These are phyloP conservation scores for Peromyscus californicus DNA, from an alignment of 2,113 vertebrate species.

Conservation along the genomic window DNA sequence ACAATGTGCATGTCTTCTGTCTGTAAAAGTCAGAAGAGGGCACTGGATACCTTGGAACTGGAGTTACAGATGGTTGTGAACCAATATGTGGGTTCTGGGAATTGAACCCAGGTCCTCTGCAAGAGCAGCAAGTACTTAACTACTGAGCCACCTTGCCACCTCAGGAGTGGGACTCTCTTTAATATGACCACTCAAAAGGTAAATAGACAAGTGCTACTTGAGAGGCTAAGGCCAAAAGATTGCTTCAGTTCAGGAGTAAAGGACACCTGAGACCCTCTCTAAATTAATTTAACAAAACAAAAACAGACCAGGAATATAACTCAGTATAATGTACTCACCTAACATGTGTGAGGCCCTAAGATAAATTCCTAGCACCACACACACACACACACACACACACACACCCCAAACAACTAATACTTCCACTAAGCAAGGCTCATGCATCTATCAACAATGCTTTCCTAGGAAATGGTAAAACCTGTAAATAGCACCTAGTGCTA, in stretches of 20 bases:
- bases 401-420: not conserved
- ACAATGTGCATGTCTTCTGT: not conserved
- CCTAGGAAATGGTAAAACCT: constrained; percentile 4
- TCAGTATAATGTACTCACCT: not conserved
- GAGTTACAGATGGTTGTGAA: not conserved
- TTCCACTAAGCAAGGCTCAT: not conserved
- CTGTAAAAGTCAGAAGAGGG: not conserved
- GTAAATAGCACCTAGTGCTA: not conserved
- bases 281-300: not conserved
- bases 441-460: not conserved
- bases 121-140: not conserved
- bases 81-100: not conserved
- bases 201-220: not conserved
- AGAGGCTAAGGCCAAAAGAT: not conserved
- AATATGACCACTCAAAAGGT: not conserved
- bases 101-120: not conserved
- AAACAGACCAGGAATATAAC: not conserved
- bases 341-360: not conserved
- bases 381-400: not conserved
- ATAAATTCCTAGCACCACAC: not conserved
- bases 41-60: not conserved
- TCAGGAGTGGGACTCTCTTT: not conserved
- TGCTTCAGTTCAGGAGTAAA: not conserved
- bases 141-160: not conserved
- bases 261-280: not conserved